Evolutionary conservation across 2,888 invertebrate genomes (phyloP).

Genomic region (Pterobdella sp.): DNA sequence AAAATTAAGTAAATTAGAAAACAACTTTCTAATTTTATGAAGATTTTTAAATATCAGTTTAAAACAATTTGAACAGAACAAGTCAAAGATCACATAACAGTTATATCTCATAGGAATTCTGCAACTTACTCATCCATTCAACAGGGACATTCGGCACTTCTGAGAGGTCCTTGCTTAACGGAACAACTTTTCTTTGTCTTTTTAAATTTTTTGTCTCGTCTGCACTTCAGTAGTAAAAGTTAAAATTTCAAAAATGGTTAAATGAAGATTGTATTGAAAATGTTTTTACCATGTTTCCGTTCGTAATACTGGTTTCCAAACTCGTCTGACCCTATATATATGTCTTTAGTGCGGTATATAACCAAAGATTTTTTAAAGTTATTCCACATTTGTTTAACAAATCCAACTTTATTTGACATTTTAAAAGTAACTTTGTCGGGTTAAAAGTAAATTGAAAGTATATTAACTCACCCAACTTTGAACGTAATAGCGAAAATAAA

Average conservation of each 20-base stretch:
- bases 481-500: too few species aligned
- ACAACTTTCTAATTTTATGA: too few species aligned
- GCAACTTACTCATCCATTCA: constrained; percentile 26
- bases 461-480: neutral
- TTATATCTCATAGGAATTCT: too few species aligned
- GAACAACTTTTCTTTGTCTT: constrained; percentile 24
- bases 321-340: constrained; percentile 22
- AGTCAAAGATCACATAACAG: too few species aligned
- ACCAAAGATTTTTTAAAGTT: constrained; percentile 22
- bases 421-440: neutral
- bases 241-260: too few species aligned
- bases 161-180: constrained; percentile 10
- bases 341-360: constrained; percentile 23
- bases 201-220: constrained; percentile 10
- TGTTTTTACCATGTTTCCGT: constrained; percentile 11
- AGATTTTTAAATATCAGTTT: too few species aligned
- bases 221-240: too few species aligned
- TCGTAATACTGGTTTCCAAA: constrained; percentile 26
- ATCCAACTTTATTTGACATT: neutral
- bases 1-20: neutral
- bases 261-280: neutral
- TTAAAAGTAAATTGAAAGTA: neutral
- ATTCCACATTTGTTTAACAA: constrained; percentile 17
- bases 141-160: constrained; percentile 19
- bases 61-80: too few species aligned